Percentiles rank a stretch among this genome's conserved stretches.
Evolutionary conservation across 1,140 invertebrate genomes (phyloP).

Genomic region (Drosophila santomea): DNA sequence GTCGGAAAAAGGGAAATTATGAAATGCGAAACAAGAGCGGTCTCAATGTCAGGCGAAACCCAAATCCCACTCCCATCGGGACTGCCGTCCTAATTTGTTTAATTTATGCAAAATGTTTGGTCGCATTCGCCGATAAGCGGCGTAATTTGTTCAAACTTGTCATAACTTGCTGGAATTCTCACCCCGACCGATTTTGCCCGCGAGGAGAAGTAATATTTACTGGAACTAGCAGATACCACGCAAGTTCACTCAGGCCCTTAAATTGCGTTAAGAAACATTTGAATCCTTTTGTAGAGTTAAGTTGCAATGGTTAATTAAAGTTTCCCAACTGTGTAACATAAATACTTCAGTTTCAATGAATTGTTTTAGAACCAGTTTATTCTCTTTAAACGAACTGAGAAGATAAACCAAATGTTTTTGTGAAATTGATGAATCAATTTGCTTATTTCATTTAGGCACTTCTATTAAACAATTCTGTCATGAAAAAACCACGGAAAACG

Average conservation of each 20-base stretch:
- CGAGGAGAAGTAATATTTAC: conserved; percentile 1
- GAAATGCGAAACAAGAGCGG: conserved; percentile 33
- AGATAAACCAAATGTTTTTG: too few species aligned
- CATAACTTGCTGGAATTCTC: conserved; percentile 36
- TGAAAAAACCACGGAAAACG: too few species aligned
- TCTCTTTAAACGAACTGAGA: not conserved
- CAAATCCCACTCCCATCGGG: conserved; percentile 12
- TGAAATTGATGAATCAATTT: too few species aligned
- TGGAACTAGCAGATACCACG: conserved; percentile 8
- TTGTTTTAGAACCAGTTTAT: not conserved
- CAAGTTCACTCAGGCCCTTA: not conserved
- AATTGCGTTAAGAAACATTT: too few species aligned
- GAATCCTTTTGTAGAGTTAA: too few species aligned
- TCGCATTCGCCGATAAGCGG: conserved; percentile 54
- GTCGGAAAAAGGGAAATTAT: conserved; percentile 64
- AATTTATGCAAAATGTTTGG: conserved; percentile 77
- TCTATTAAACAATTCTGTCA: too few species aligned
- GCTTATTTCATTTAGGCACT: too few species aligned
- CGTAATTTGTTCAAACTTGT: conserved; percentile 69
- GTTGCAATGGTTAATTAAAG: too few species aligned
- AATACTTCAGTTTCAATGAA: too few species aligned
- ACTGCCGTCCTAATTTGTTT: conserved; percentile 62
- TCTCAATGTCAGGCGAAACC: conserved; percentile 27
- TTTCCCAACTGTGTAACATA: too few species aligned
- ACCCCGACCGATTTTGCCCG: not conserved